Percentiles rank a stretch among this genome's conserved stretches.
Conservation (phyloP, 1,140 invertebrate species). For the Carcinoscorpius rotundicauda region DNA sequence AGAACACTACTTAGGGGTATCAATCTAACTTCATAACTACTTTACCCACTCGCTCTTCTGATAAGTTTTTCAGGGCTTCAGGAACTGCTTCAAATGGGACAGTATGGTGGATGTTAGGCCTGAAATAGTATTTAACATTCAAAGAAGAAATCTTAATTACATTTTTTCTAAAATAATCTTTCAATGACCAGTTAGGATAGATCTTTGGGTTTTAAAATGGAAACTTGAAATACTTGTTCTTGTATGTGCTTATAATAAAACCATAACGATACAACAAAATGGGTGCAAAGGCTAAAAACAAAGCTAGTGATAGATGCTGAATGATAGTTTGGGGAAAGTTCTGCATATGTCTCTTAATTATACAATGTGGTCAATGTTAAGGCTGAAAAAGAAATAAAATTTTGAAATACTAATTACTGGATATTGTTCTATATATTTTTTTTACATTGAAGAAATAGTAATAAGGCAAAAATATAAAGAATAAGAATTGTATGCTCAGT, state of each 20-base stretch:
- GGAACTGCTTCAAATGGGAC: slow-evolving; percentile 30
- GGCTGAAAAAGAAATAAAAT: too few species aligned
- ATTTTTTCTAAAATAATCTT: slow-evolving; percentile 1
- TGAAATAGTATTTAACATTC: slow-evolving; percentile 20
- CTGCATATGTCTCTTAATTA: too few species aligned
- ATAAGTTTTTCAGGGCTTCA: slow-evolving; percentile 27
- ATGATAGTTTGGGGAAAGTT: too few species aligned
- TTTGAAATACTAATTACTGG: too few species aligned
- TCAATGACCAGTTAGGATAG: background rate
- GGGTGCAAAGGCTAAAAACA: background rate
- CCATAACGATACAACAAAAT: background rate
- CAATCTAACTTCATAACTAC: slow-evolving; percentile 28
- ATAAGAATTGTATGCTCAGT: background rate
- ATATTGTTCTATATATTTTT: too few species aligned
- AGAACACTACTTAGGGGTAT: background rate
- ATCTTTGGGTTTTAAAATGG: background rate
- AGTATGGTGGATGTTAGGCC: slow-evolving; percentile 32
- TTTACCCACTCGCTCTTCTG: slow-evolving; percentile 31
- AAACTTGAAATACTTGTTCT: background rate
- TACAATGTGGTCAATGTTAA: too few species aligned
- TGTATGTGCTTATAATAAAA: background rate
- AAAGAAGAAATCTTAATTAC: background rate
- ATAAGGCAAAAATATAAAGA: too few species aligned
- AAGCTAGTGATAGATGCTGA: background rate
- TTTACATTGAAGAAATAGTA: too few species aligned